Base-by-base conservation (phyloP, 1,140 invertebrate genomes). In the Dreissena rostriformis region DNA sequence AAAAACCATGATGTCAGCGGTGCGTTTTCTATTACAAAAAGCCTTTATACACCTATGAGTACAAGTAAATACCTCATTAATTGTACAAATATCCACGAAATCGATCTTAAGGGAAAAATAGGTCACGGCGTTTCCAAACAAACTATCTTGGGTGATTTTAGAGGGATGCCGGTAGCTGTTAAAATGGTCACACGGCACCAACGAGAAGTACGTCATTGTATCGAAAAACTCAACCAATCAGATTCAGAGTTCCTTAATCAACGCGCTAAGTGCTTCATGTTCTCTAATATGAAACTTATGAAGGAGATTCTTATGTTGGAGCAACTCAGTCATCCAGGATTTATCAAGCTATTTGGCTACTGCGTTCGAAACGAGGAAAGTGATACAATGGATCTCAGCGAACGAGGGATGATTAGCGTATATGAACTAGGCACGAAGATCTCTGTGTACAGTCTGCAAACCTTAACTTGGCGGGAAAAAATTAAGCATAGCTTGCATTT, bases 141-240 rank as follows among this genome's bases (percentile, higher is more conserved):
- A 73, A 88, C 91, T 0, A 90, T 90, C 74, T 81, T 90, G 6
- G 92, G 88, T 11, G 74, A 86, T 19, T 90, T 86, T 66, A 75
- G 84, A 14, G 91, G 89, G 2, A 63, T 78, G 29, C 74, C 79
- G 24, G 88, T 93, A 0, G 91, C 89, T 10, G 91, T 93, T 2
- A 93, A 93, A 82, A 93, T 92, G 92, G 91, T 93, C 0, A 93
- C 92, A 8, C 86, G 91, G 19, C 91, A 93, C 77, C 88, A 91
- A 55, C 87, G 86, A 63, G 91, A 92, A 68, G 91, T 92, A 22
- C 83, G 87, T 76, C 80, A 66, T 14, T 93, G 92, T 78, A 75
- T 92, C 19, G 87, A 91, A 39, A 73, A 88, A n/a, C 63, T 91
- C 17, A 79, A 73, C n/a, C 70, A 77, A 22, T 76, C 78, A 49